Conservation (phyloP, 2,888 invertebrate genomes). For the Mythimna lalbum region DNA sequence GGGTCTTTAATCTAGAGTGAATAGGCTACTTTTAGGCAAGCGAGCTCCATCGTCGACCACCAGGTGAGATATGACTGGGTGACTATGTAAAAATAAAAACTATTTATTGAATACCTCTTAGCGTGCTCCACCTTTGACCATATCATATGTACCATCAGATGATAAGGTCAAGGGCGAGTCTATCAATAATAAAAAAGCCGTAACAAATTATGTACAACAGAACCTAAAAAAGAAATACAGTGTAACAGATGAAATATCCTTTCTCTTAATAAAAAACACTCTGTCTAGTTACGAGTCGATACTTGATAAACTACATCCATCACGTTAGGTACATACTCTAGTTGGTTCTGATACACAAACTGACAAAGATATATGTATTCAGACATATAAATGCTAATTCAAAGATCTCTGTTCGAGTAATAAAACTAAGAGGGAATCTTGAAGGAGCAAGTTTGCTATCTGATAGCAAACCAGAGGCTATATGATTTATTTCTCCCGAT, state of each 20-base stretch:
- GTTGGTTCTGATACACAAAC: constrained; percentile 24
- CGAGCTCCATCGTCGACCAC: too few relatives aligned
- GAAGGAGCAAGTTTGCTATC: constrained; percentile 68
- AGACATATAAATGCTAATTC: constrained; percentile 61
- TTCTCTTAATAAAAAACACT: neutral
- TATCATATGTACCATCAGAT: too few relatives aligned
- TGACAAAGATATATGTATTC: constrained; percentile 50
- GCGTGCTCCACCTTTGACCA: too few relatives aligned
- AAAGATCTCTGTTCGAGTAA: constrained; percentile 55
- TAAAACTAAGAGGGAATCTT: constrained; percentile 65
- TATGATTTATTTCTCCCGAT: constrained; percentile 81
- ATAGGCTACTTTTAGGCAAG: too few relatives aligned
- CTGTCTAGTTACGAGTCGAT: neutral
- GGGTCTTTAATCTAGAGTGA: too few relatives aligned
- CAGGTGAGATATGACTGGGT: too few relatives aligned
- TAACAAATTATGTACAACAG: too few relatives aligned
- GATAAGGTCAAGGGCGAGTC: too few relatives aligned
- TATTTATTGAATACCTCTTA: too few relatives aligned
- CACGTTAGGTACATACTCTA: constrained; percentile 4
- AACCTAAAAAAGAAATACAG: too few relatives aligned
- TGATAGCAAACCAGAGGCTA: constrained; percentile 69
- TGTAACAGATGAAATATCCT: neutral
- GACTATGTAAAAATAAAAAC: too few relatives aligned
- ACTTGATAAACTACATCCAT: constrained; percentile 14
- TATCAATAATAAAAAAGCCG: too few relatives aligned